Evolutionary conservation across 1,140 invertebrate species (phyloP), one percentile per base, ranked within the genome.

Genomic region (Carcinoscorpius rotundicauda): DNA sequence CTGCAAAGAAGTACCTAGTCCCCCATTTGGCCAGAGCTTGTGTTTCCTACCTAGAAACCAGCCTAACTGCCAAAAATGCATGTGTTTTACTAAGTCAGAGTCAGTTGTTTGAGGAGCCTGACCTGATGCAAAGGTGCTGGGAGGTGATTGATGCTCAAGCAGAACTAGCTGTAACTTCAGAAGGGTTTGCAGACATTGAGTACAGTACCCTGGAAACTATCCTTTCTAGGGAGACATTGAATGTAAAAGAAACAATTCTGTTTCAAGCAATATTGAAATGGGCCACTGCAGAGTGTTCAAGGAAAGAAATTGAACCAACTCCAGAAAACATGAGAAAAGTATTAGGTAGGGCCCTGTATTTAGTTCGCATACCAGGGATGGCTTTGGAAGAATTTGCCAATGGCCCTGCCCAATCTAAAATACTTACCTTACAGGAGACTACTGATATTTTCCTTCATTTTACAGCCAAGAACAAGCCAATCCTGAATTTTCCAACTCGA

Each of bases 121-220:
- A 93, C 75, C 79, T 94, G 62, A 93, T 94, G 90, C 87, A 92
- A 76, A 81, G 91, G 72, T 94, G 91, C 78, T 94, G 91, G 91
- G 91, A 94, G 81, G 93, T 97, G 57, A 93, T 94, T 75, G 91
- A 93, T 79, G 91, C 76, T 51, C 82, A 93, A 88, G 91, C 91
- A 73, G 90, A 93, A 81, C 89, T 93, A 86, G 91, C 91, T 61
- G 81, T 94, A 69, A 86, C 86, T 72, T 93, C 91, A n/a, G 91
- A 94, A 74, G 90, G 90, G 67, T 93, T 94, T 80, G 85, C 89
- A 66, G 90, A 94, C 74, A 93, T 95, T 73, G 91, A 94, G 78
- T 85, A 88, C 70, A 86, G 88, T 64, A 94, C 91, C 3, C 81
- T 95, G 63, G 87, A 91, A 75, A 89, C 87, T 53, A 91, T 94